Evolutionary conservation across 2,888 invertebrate genomes (phyloP), one percentile per base, ranked within the genome.

Genomic region (Brachyptera risi): DNA sequence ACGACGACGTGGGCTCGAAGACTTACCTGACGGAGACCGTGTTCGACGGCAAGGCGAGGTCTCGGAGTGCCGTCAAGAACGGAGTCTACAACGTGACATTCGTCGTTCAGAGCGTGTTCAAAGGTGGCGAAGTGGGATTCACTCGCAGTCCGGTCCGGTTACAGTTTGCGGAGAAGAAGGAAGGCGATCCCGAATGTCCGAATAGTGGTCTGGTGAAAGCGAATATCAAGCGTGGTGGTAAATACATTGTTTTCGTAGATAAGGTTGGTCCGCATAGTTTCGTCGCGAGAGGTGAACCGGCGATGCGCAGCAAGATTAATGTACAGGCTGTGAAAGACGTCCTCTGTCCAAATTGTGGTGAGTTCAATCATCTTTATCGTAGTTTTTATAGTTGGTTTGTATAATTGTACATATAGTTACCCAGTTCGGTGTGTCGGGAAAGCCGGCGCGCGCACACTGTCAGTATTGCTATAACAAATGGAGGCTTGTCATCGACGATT

Each of bases 61-160:
- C 85, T 67, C 82, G 83, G 79, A 82, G 83, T 67, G 76, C 80
- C 58, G 75, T 79, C 68, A 77, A 81, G 56, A 78, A 74, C 61
- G 76, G 76, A 47, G 82, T 81, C 69, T 86, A 84, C 74, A 81
- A 82, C 65, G 85, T 83, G 67, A 83, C 85, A 63, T 84, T 87
- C 74, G 83, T 82, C 72, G 84, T 87, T 67, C 77, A 80, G 68
- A 77, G 81, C 65, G 80, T 82, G 66, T 82, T 80, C 73, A 87
- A 87, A 73, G 67, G 68, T 38, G 59, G 63, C 47, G 65, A 64
- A 47, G 63, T 61, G 50, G 63, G 61, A 21, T 61, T 65, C 40
- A 51, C 58, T 38, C 50, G 56, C 17, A 60, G 65, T 9, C 76
- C 74, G 69, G 78, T 82, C 65, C 72, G 78, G 65, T 73, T 82